Conservation (phyloP, 2,797 vertebrate genomes). For the Petrocephalus schoutedeni region DNA sequence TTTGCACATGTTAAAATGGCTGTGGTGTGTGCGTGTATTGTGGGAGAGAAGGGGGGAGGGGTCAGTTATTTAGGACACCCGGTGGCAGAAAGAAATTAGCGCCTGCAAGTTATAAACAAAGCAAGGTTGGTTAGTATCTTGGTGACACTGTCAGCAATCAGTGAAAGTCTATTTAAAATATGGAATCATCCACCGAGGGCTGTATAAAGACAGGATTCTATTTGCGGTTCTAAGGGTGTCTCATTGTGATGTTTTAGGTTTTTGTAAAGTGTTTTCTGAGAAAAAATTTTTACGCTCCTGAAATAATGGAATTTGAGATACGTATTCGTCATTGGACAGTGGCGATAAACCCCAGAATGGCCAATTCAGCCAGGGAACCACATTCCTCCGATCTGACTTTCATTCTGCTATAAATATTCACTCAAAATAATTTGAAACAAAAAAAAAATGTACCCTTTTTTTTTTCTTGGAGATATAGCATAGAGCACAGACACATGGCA, state of each 20-base stretch:
- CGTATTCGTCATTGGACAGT: neutral
- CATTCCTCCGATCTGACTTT: neutral
- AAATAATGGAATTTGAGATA: neutral
- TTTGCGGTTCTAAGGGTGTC: neutral
- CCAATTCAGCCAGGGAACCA: neutral
- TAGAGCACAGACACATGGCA: neutral
- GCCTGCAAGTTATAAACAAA: neutral
- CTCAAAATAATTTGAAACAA: neutral
- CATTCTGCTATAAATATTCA: neutral
- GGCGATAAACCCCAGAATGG: neutral
- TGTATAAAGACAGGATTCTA: neutral
- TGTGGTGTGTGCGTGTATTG: neutral
- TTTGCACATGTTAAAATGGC: neutral
- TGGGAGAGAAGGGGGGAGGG: neutral
- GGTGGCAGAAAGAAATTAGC: neutral
- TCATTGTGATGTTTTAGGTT: neutral
- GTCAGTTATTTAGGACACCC: neutral
- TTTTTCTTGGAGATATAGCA: neutral
- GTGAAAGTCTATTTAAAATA: too few relatives aligned
- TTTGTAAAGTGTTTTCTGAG: neutral
- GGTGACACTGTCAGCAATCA: too few relatives aligned
- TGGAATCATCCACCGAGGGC: too few relatives aligned
- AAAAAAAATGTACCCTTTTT: too few relatives aligned
- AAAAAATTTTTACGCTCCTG: neutral
- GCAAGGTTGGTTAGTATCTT: too few relatives aligned